Base-by-base conservation (phyloP, 2,113 vertebrate genomes). In the Catharus fuscescens region DNA sequence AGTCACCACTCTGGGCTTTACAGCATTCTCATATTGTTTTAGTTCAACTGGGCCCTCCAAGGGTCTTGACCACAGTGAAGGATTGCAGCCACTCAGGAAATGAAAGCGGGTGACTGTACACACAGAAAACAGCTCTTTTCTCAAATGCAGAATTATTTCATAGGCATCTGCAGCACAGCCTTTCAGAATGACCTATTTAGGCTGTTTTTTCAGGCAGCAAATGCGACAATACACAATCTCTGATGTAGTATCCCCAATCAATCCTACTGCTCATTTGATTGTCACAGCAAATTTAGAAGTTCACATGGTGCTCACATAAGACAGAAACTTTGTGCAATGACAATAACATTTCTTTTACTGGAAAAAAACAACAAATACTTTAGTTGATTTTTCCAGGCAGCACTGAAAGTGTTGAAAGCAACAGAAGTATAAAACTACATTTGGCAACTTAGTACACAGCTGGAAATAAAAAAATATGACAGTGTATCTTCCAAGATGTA, bases 31-130 rank as follows among this genome's bases (percentile, higher is more conserved):
- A 0, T 19, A 4, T 7, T 44, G 44, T 53, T 34, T 20, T 3
- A 40, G 12, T 50, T 60, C 3, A 8, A 6, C 4, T 34, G 69
- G 13, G 31, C 31, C 32, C 57, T 57, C 7, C 0, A 1, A 12
- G 24, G 19, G 26, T 54, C 40, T 54, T 18, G 19, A 32, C 45
- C 42, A 4, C 0, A 0, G 0, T 42, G 66, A 48, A 45, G 31
- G 52, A 47, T 61, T 14, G 8, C 9, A 42, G 34, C 28, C 25
- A 24, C 10, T 29, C n/a, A 34, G 18, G 25, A 48, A 45, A 54
- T 5, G 8, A 40, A 48, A 45, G 14, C 29, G 18, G 31, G 47
- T 40, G 20, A 60, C 12, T 4, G 25, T 5, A 53, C 9, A 10
- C 65, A n/a, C 12, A 21, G 42, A 45, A 42, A 54, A 36, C 21